Conservation (phyloP, 2,113 vertebrate species). For the Lichenostomus cassidix region DNA sequence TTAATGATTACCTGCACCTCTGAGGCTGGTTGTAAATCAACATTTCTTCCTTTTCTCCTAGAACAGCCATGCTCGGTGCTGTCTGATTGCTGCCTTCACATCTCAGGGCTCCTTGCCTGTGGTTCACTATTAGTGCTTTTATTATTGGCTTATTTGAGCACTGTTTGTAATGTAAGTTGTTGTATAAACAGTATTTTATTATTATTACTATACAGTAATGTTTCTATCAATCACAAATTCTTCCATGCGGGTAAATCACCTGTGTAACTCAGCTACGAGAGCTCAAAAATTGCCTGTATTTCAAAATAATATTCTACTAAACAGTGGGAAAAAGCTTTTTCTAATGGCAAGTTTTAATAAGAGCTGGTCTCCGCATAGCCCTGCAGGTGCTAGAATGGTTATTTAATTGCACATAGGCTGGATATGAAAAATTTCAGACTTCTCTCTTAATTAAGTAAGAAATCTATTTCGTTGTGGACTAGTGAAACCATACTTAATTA, state of each 20-base stretch:
- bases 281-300: background rate
- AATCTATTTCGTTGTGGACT: background rate
- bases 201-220: background rate
- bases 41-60: background rate
- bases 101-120: background rate
- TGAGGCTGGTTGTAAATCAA: background rate
- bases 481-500: conserved; percentile 36
- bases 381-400: background rate
- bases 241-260: background rate
- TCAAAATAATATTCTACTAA: background rate
- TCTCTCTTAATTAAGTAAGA: background rate
- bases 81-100: background rate
- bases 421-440: background rate
- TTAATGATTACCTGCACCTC: conserved; percentile 11
- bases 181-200: conserved; percentile 32
- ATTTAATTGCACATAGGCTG: background rate
- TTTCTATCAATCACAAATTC: conserved; percentile 26
- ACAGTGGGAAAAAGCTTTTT: background rate
- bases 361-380: background rate
- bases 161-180: conserved; percentile 8
- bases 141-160: background rate
- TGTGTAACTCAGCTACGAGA: background rate
- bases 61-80: background rate
- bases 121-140: background rate
- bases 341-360: background rate